Evolutionary conservation across 2,888 invertebrate genomes (phyloP), one percentile per base, ranked within the genome.

Genomic region (Ichneumon xanthorius): DNA sequence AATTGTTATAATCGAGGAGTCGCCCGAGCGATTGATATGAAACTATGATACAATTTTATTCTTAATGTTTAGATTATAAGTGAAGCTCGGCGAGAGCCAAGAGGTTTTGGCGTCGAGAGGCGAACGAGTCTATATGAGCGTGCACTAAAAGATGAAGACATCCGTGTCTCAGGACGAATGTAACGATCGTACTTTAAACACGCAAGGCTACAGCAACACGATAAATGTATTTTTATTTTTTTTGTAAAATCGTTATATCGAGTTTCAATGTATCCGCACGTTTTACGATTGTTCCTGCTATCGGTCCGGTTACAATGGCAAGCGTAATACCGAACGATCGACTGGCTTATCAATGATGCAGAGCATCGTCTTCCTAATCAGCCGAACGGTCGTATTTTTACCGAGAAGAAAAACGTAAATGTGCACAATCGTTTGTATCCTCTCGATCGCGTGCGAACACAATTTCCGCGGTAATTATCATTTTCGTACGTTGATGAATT

Each of bases 11-110:
- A 58, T 30, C 16, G 65, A 55, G 45, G 9, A 72, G 70, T 79
- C 55, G 77, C 19, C 22, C 14, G 53, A 75, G 11, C 67, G 80
- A 75, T 68, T 45, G 68, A 40, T 79, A 45, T 76, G 30, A 53
- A 50, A 81, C 33, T 67, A 71, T 30, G 48, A 68, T 80, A 55
- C 70, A 79, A 77, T 76, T 19, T 82, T 76, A 68, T 84, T 53
- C 48, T 78, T 48, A 67, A 82, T 79, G 82, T 82, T 79, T 48
- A 71, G 70, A 79, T 78, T 4, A 71, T 63, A 67, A 22, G 40
- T 19, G 1, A 11, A 22, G n/a, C 4, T 55, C 11, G 70, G 37
- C 50, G 68, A 30, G 14, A 45, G 55, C 40, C 30, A 16, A 14
- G 16, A 61, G 26, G 37, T 4, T 26, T 67, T 45, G 53, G 26